Evolutionary conservation across 1,140 invertebrate genomes (phyloP).

Genomic region (Mya arenaria): DNA sequence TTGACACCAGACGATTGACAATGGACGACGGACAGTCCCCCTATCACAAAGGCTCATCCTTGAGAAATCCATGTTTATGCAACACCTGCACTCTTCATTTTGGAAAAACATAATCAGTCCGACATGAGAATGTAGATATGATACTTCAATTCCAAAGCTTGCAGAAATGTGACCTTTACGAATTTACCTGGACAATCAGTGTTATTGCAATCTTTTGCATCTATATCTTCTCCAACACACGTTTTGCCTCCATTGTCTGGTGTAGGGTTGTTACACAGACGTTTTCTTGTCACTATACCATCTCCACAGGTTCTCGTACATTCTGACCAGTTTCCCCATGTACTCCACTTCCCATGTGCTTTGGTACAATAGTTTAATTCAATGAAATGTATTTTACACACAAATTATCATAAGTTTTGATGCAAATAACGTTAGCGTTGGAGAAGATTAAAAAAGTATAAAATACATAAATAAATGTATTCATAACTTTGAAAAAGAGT

Average conservation of each 20-base stretch:
- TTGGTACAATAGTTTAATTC: neutral
- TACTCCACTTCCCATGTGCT: constrained; percentile 32
- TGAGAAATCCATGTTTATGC: neutral
- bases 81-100: neutral
- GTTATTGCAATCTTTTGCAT: neutral
- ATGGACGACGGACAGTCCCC: neutral
- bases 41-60: neutral
- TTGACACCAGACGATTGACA: neutral
- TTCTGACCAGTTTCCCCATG: neutral
- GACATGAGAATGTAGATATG: neutral
- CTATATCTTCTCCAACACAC: neutral
- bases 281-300: neutral
- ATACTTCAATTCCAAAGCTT: too few relatives aligned
- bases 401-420: neutral
- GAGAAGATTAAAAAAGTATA: neutral
- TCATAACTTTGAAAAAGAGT: neutral
- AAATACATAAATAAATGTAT: neutral
- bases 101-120: neutral
- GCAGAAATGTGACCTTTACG: neutral
- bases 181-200: constrained; percentile 46
- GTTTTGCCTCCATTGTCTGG: neutral
- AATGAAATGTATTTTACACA: too few relatives aligned
- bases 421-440: neutral
- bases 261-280: constrained; percentile 1
- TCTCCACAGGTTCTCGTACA: neutral